These are phyloP conservation scores for Sinocyclocheilus grahami DNA, from an alignment of 2,113 vertebrate species.

Conservation along the genomic window DNA sequence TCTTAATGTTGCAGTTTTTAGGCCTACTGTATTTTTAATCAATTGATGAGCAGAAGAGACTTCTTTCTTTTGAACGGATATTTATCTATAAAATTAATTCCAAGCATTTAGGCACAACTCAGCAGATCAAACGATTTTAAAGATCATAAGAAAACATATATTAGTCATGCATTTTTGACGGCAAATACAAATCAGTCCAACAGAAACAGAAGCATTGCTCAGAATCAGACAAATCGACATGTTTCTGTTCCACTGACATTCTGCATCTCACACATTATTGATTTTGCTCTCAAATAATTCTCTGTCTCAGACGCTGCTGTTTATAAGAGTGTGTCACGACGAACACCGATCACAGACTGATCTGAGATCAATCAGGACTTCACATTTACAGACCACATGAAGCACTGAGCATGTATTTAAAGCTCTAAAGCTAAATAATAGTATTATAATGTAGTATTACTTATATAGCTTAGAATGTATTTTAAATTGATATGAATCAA, in stretches of 20 bases:
- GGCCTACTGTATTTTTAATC: background rate
- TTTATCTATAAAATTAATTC: background rate
- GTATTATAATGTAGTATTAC: too few species aligned
- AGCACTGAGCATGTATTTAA: background rate
- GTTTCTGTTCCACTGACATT: constrained; percentile 10
- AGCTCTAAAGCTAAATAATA: too few species aligned
- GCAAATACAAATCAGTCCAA: background rate
- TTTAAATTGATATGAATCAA: too few species aligned
- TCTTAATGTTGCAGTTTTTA: background rate
- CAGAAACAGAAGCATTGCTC: background rate
- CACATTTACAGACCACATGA: background rate
- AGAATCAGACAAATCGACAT: background rate
- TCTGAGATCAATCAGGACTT: background rate
- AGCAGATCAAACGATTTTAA: background rate
- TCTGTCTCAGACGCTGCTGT: background rate
- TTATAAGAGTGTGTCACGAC: background rate
- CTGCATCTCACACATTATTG: constrained; percentile 1
- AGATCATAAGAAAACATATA: background rate
- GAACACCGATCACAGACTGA: background rate
- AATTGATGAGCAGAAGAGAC: background rate
- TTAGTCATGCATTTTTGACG: background rate
- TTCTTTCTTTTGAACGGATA: background rate
- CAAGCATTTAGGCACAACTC: background rate
- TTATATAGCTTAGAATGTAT: too few species aligned
- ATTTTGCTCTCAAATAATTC: constrained; percentile 18